Conservation (phyloP, 2,113 vertebrate genomes). For the Helogale parvula region DNA sequence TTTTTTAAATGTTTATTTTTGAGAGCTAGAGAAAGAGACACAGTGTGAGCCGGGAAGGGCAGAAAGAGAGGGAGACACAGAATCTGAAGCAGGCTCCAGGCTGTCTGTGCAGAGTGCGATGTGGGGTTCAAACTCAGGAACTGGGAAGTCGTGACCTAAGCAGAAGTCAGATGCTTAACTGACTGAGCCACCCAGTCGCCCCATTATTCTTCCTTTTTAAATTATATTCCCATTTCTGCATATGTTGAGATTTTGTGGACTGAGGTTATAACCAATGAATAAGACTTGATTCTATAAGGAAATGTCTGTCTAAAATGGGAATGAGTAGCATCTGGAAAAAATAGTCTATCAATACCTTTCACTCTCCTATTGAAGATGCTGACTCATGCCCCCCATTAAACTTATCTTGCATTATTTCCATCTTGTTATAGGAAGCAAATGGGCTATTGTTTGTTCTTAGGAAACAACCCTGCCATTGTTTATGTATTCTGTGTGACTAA, state of each 20-base stretch:
- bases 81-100: no score
- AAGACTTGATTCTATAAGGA: background rate
- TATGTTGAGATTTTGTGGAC: background rate
- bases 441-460: background rate
- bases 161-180: no score
- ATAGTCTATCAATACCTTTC: background rate
- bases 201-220: background rate
- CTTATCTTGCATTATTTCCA: background rate
- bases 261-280: background rate
- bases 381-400: background rate
- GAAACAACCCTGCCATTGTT: background rate
- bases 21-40: no score
- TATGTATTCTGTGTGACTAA: background rate
- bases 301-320: background rate
- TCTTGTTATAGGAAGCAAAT: background rate
- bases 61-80: no score
- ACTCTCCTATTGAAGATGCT: background rate
- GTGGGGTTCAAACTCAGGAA: no score
- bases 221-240: background rate
- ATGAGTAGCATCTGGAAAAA: background rate
- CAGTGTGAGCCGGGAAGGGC: no score
- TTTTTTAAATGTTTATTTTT: no score
- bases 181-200: no score
- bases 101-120: no score
- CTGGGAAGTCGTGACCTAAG: no score